These are phyloP conservation scores for Drosophila miranda DNA, from an alignment of 1,140 invertebrate species.

Conservation along the genomic window DNA sequence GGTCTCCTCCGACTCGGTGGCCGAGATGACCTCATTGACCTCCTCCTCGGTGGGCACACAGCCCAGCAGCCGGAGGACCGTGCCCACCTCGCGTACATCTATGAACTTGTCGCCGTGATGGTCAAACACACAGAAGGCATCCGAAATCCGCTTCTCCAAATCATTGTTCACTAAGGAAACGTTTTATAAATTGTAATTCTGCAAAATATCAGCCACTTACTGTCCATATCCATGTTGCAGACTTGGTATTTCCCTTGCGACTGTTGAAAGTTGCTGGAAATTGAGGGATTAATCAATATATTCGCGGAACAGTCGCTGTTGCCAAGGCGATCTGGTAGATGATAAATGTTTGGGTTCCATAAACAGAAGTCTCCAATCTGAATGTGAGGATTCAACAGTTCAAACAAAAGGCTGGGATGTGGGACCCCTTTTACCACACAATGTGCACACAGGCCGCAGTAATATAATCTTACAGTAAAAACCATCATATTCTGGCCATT, in stretches of 20 bases:
- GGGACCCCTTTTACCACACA: no score
- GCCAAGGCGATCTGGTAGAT: slow-evolving; percentile 15
- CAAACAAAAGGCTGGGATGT: no score
- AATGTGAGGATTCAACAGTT: no score
- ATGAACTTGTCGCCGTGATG: slow-evolving; percentile 92
- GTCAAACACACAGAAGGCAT: slow-evolving; percentile 95
- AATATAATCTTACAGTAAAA: slow-evolving; percentile 3
- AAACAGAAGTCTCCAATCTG: no score
- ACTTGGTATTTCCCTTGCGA: background rate
- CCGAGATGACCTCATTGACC: slow-evolving; percentile 91
- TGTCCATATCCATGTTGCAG: slow-evolving; percentile 45
- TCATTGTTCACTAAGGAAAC: slow-evolving; percentile 83
- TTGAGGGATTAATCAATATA: slow-evolving; percentile 27
- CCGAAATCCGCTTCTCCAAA: slow-evolving; percentile 89
- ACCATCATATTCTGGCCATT: slow-evolving; percentile 37
- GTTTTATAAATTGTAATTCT: no score
- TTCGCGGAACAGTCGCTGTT: slow-evolving; percentile 22
- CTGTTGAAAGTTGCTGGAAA: background rate
- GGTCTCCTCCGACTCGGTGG: slow-evolving; percentile 89
- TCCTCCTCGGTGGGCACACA: slow-evolving; percentile 94
- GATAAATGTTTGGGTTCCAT: background rate
- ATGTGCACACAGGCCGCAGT: no score
- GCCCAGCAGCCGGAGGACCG: slow-evolving; percentile 89
- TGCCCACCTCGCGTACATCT: slow-evolving; percentile 94
- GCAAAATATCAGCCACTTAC: slow-evolving; percentile 23